Base-by-base conservation (phyloP, 2,113 vertebrate genomes). In the Promerops cafer region DNA sequence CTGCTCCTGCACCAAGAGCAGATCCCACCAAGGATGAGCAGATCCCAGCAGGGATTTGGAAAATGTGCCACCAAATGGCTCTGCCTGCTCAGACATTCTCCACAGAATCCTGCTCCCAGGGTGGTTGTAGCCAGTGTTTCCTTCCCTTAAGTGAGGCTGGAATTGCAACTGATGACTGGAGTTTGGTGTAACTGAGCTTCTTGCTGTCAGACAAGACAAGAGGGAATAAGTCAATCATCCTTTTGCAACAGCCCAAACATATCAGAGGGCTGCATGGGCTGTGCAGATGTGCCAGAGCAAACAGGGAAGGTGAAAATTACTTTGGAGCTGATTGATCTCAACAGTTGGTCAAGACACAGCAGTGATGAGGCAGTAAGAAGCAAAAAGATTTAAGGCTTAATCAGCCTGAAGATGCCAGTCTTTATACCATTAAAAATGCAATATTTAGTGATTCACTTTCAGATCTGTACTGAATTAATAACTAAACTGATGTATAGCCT, bases 101-200 rank as follows among this genome's bases (percentile, higher is more conserved):
- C 2, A 0, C 21, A 50, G 35, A 35, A 7, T 28, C 27, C 10
- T 53, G 26, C 31, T 74, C 7, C 40, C 10, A 1, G 4, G 13
- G 40, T 15, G 40, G 19, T 2, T 33, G 26, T 30, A 76, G 52
- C 23, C 7, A 9, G 1, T 14, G 13, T 14, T 90, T 89, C 18
- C 9, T 68, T 72, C 16, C 10, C 24, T 60, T 28, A 5, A 26
- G 5, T 4, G 53, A 31, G 23, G 28, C 6, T 74, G 35, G 7
- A 53, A 66, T 63, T 40, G 28, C 6, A 74, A 9, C 10, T 20
- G 35, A 5, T 13, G 53, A 2, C 27, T 65, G 22, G 27, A 60
- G 6, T 49, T 40, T 37, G 45, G 9, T 35, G 2, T 28, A n/a
- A 52, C 11, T 22, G 35, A 80, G 35, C 28, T 69, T 30, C 40